These are phyloP conservation scores for Phylloscopus trochiloides DNA, from an alignment of 2,113 vertebrate species.

Conservation along the genomic window DNA sequence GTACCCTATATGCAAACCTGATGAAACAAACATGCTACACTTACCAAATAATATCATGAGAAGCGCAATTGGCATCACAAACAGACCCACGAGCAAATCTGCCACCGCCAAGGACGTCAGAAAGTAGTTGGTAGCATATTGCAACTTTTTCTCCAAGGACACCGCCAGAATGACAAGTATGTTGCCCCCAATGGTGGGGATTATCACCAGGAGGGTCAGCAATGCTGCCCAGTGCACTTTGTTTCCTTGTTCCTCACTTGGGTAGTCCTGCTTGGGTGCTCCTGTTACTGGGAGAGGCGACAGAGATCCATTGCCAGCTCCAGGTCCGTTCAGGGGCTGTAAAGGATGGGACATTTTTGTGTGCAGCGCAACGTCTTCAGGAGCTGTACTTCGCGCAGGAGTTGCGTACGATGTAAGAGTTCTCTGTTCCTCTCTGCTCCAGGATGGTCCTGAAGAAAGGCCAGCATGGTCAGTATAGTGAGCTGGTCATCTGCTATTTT, in stretches of 20 bases:
- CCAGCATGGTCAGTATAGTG: slow-evolving; percentile 83
- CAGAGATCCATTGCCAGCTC: slow-evolving; percentile 38
- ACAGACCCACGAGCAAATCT: slow-evolving; percentile 92
- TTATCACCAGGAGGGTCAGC: slow-evolving; percentile 88
- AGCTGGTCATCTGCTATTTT: slow-evolving; percentile 73
- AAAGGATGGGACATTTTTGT: slow-evolving; percentile 48
- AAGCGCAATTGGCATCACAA: slow-evolving; percentile 96
- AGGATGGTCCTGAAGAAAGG: slow-evolving; percentile 70
- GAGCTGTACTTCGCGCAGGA: slow-evolving; percentile 60
- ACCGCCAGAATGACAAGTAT: slow-evolving; percentile 95
- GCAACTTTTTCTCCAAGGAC: slow-evolving; percentile 92
- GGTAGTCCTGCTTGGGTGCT: slow-evolving; percentile 53
- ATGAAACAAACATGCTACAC: slow-evolving; percentile 59
- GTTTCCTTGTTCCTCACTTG: slow-evolving; percentile 50
- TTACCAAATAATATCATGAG: slow-evolving; percentile 89
- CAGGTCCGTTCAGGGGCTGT: slow-evolving; percentile 41
- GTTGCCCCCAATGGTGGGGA: slow-evolving; percentile 95
- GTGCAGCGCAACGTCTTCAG: slow-evolving; percentile 31
- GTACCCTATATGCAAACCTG: neutral
- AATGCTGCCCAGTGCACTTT: slow-evolving; percentile 84
- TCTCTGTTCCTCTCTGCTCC: slow-evolving; percentile 67
- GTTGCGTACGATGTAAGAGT: slow-evolving; percentile 19
- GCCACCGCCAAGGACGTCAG: slow-evolving; percentile 93
- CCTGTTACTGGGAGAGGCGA: neutral
- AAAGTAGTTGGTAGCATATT: slow-evolving; percentile 98